These are phyloP conservation scores for Shinisaurus crocodilurus DNA, from an alignment of 2,113 vertebrate species.

Conservation along the genomic window DNA sequence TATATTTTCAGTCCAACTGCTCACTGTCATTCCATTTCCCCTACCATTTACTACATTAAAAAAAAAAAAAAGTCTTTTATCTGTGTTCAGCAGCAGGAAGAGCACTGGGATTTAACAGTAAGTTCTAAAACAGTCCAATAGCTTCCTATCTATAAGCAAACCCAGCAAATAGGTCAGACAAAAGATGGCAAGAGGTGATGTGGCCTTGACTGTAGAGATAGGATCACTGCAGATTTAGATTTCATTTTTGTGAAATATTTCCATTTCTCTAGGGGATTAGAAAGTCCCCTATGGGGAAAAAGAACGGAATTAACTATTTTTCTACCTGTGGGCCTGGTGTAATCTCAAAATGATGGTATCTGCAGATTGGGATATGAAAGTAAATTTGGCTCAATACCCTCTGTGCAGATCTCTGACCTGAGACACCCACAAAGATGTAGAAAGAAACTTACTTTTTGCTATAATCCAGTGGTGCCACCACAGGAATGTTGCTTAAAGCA, in stretches of 20 bases:
- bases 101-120: slow-evolving; percentile 18
- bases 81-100: slow-evolving; percentile 20
- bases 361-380: slow-evolving; percentile 21
- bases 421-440: slow-evolving; percentile 11
- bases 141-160: slow-evolving; percentile 17
- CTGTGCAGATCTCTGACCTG: slow-evolving; percentile 24
- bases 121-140: slow-evolving; percentile 18
- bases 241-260: slow-evolving; percentile 29
- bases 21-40: neutral
- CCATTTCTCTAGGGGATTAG: slow-evolving; percentile 33
- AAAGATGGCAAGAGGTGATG: slow-evolving; percentile 38
- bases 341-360: slow-evolving; percentile 47
- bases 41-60: neutral
- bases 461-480: slow-evolving; percentile 7
- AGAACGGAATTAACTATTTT: slow-evolving; percentile 39
- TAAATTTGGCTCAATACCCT: slow-evolving; percentile 32
- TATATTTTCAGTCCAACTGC: neutral
- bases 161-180: slow-evolving; percentile 21
- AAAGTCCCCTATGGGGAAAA: slow-evolving; percentile 16
- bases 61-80: slow-evolving; percentile 27
- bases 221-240: slow-evolving; percentile 32
- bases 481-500: slow-evolving; percentile 14
- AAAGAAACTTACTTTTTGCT: slow-evolving; percentile 9
- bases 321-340: slow-evolving; percentile 19
- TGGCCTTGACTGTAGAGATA: slow-evolving; percentile 28